Conservation (phyloP, 2,888 invertebrate species). For the Nemotelus pantherinus region DNA sequence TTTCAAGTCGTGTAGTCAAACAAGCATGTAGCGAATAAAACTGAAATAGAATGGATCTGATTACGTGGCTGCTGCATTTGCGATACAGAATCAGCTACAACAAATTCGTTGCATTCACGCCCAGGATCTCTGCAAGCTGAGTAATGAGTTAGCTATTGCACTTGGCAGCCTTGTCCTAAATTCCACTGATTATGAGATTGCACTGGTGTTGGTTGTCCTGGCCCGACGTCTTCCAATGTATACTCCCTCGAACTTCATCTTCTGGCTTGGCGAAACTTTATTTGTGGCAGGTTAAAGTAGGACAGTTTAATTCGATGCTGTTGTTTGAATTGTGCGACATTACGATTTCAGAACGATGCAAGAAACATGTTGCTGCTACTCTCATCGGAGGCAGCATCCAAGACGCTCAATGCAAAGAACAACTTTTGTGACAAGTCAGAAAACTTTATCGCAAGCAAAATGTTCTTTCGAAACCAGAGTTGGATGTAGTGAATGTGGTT, state of each 20-base stretch:
- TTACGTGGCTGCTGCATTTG: no score
- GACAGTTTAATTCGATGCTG: slow-evolving; percentile 24
- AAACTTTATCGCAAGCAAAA: slow-evolving; percentile 16
- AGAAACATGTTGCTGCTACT: slow-evolving; percentile 17
- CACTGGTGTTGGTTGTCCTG: slow-evolving; percentile 7
- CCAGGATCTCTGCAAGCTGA: background rate
- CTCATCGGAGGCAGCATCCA: background rate
- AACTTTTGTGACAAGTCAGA: slow-evolving; percentile 22
- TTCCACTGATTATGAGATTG: slow-evolving; percentile 1
- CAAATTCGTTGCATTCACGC: no score
- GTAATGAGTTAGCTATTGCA: background rate
- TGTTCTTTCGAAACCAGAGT: slow-evolving; percentile 1
- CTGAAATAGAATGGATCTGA: background rate
- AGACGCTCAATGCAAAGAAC: no score
- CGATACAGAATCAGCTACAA: no score
- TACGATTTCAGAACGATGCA: background rate
- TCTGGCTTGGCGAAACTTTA: slow-evolving; percentile 30
- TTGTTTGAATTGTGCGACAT: slow-evolving; percentile 21
- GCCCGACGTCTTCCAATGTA: slow-evolving; percentile 21
- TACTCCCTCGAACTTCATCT: slow-evolving; percentile 1
- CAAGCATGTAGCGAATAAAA: background rate
- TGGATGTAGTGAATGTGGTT: no score
- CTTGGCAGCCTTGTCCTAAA: background rate
- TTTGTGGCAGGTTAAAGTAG: slow-evolving; percentile 31
- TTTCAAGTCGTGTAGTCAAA: background rate